These are phyloP conservation scores for Gadus chalcogrammus DNA, from an alignment of 2,113 vertebrate species.

Conservation along the genomic window DNA sequence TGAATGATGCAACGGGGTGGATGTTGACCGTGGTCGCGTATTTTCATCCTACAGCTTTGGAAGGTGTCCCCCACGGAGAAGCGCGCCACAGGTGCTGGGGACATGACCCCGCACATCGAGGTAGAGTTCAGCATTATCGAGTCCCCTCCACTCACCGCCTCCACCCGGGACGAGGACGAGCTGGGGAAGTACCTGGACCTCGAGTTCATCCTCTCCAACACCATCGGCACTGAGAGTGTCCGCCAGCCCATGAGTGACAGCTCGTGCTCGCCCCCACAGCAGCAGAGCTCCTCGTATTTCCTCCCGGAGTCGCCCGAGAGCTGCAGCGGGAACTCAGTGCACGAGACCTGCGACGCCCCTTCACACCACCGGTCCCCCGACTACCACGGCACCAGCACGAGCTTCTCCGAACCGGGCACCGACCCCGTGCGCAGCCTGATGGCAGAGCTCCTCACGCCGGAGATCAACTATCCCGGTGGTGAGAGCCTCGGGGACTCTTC, in stretches of 20 bases:
- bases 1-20: no score
- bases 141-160: constrained; percentile 42
- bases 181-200: constrained; percentile 83
- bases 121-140: constrained; percentile 74
- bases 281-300: constrained; percentile 70
- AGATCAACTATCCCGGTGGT: constrained; percentile 59
- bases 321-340: constrained; percentile 68
- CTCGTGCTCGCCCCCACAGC: constrained; percentile 27
- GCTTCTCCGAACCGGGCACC: constrained; percentile 49
- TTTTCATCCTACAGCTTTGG: constrained; percentile 47
- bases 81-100: constrained; percentile 35
- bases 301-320: constrained; percentile 89
- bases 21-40: background rate
- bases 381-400: constrained; percentile 42
- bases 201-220: constrained; percentile 88
- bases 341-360: constrained; percentile 74
- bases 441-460: constrained; percentile 83
- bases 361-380: constrained; percentile 47
- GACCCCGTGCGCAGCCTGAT: constrained; percentile 79
- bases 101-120: constrained; percentile 58
- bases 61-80: constrained; percentile 45
- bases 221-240: constrained; percentile 54
- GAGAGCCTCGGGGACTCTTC: constrained; percentile 56
- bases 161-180: constrained; percentile 81
- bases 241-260: constrained; percentile 1